These are phyloP conservation scores for Hucho hucho DNA, from an alignment of 2,113 vertebrate species.

Conservation along the genomic window DNA sequence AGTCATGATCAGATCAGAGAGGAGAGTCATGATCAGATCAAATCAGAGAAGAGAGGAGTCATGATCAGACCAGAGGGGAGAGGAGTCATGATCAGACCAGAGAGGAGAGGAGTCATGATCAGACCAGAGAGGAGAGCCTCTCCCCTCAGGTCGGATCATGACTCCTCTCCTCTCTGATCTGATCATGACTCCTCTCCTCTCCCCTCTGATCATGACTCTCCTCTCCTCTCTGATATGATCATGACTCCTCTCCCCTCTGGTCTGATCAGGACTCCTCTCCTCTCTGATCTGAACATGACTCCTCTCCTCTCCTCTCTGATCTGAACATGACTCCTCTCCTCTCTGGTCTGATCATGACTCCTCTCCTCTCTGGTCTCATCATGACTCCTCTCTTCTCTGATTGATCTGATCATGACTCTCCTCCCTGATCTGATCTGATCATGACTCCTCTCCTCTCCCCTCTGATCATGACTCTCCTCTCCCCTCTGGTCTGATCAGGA, in stretches of 20 bases:
- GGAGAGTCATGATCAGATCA: too few species aligned
- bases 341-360: too few species aligned
- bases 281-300: neutral
- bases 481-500: neutral
- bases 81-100: too few species aligned
- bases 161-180: neutral
- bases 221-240: too few species aligned
- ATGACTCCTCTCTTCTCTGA: neutral
- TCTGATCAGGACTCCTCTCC: neutral
- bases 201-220: neutral
- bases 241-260: neutral
- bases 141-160: neutral
- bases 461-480: neutral
- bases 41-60: too few species aligned
- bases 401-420: too few species aligned
- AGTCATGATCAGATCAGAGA: too few species aligned
- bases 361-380: neutral
- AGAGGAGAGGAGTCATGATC: too few species aligned
- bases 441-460: neutral
- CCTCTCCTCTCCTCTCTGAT: neutral
- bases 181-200: neutral
- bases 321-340: neutral
- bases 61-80: too few species aligned
- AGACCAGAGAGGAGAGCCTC: too few species aligned
- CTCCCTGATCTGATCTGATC: too few species aligned